Evolutionary conservation across 2,888 invertebrate genomes (phyloP).

Genomic region (Sicus ferrugineus): DNA sequence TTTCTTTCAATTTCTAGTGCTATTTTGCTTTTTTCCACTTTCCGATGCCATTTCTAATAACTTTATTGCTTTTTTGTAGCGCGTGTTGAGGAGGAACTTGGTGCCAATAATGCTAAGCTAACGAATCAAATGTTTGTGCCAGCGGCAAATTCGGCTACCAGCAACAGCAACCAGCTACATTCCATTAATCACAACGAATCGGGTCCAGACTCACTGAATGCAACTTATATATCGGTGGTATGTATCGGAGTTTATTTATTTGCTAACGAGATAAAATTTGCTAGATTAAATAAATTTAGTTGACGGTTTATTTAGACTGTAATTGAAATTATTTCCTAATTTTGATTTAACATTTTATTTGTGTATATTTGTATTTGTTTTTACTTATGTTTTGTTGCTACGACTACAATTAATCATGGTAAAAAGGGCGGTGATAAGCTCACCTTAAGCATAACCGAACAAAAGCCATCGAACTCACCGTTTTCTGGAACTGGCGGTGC

Average conservation of each 20-base stretch:
- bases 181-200: slow-evolving; percentile 50
- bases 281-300: not conserved
- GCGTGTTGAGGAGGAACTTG: slow-evolving; percentile 70
- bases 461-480: slow-evolving; percentile 59
- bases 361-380: slow-evolving; percentile 45
- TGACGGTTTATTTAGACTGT: not conserved
- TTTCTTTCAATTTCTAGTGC: not conserved
- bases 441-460: slow-evolving; percentile 72
- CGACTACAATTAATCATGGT: slow-evolving; percentile 17
- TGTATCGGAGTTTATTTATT: too few relatives aligned
- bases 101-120: slow-evolving; percentile 66
- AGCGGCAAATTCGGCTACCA: slow-evolving; percentile 62
- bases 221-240: slow-evolving; percentile 81
- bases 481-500: slow-evolving; percentile 30
- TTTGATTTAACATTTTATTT: slow-evolving; percentile 31
- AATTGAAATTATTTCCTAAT: not conserved
- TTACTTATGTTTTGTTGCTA: slow-evolving; percentile 42
- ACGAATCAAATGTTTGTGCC: slow-evolving; percentile 71
- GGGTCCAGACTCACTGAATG: slow-evolving; percentile 67
- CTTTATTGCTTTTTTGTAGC: slow-evolving; percentile 63
- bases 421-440: slow-evolving; percentile 77
- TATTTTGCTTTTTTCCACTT: not conserved
- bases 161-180: slow-evolving; percentile 42
- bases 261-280: too few relatives aligned
- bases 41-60: not conserved